Conservation (phyloP, 2,113 vertebrate species). For the Alces alces region DNA sequence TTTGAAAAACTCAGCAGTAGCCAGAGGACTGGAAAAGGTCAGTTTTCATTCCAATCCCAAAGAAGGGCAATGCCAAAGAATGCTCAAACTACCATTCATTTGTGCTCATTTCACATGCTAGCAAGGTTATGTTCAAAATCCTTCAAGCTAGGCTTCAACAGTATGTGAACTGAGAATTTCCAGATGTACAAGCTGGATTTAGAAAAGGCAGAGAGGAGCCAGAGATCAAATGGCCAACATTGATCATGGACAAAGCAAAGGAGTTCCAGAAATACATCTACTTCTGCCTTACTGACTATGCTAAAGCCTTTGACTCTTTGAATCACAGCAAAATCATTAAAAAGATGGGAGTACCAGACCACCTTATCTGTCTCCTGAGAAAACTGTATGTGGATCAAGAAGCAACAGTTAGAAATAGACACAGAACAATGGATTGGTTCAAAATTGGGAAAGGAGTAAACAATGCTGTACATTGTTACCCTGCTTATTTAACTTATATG, state of each 20-base stretch:
- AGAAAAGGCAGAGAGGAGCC: neutral
- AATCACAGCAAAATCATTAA: neutral
- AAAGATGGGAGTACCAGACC: neutral
- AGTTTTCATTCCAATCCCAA: neutral
- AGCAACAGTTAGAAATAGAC: neutral
- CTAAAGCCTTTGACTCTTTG: neutral
- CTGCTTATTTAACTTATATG: neutral
- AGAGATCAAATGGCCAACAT: neutral
- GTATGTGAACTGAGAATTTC: neutral
- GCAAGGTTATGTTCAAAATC: neutral
- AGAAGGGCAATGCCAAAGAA: neutral
- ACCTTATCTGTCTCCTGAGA: neutral
- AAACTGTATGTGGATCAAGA: neutral
- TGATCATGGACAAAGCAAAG: neutral
- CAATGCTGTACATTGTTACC: neutral
- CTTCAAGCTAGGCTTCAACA: neutral
- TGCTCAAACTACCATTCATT: neutral
- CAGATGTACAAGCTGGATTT: neutral
- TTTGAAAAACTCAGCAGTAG: neutral
- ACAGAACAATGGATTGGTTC: neutral
- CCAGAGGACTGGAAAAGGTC: neutral
- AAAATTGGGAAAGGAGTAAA: neutral
- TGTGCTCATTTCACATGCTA: neutral
- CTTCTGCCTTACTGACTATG: neutral
- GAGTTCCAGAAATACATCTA: neutral